A percentile compares a stretch with the other conserved stretches of the same genome.
Conservation (phyloP, 2,888 invertebrate genomes). For the Galerucella calmariensis region DNA sequence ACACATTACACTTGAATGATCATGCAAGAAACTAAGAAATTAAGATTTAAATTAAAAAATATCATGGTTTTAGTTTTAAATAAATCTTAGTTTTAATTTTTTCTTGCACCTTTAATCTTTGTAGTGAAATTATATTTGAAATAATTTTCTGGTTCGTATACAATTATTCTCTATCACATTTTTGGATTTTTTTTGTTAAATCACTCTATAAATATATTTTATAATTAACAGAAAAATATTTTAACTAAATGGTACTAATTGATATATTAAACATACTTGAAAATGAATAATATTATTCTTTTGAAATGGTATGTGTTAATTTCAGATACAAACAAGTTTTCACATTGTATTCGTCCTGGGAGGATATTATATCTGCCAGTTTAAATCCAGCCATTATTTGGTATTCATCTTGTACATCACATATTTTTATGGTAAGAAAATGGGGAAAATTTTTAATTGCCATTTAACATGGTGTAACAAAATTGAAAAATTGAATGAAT, state of each 20-base stretch:
- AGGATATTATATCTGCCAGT: conserved; percentile 51
- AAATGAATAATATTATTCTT: neutral
- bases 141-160: too few relatives aligned
- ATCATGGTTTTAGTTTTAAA: too few relatives aligned
- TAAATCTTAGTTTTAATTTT: too few relatives aligned
- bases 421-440: conserved; percentile 58
- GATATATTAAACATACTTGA: neutral
- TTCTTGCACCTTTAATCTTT: too few relatives aligned
- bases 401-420: conserved; percentile 55
- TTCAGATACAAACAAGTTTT: conserved; percentile 55
- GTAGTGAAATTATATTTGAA: too few relatives aligned
- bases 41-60: too few relatives aligned
- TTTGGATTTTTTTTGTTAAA: neutral
- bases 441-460: neutral
- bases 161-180: neutral
- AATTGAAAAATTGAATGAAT: too few relatives aligned
- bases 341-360: conserved; percentile 53
- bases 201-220: neutral
- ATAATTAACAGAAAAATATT: neutral
- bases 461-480: too few relatives aligned
- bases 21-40: too few relatives aligned
- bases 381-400: conserved; percentile 47
- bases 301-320: conserved; percentile 33
- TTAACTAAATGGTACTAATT: neutral
- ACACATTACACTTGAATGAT: too few relatives aligned